These are phyloP conservation scores for Thera britannica DNA, from an alignment of 2,888 invertebrate species.

Conservation along the genomic window DNA sequence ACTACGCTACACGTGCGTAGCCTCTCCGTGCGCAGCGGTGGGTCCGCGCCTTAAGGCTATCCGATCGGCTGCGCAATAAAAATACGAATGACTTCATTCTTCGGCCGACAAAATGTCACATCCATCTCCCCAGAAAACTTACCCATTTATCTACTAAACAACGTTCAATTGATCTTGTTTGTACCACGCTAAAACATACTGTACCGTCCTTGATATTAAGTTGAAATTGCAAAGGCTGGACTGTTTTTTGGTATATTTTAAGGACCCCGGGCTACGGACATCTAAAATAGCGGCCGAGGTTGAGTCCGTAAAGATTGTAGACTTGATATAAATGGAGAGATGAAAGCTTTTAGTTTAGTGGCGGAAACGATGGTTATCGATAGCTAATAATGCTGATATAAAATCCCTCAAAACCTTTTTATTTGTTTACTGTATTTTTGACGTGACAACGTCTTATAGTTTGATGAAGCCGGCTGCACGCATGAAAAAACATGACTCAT, in stretches of 20 bases:
- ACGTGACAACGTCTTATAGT: too few relatives aligned
- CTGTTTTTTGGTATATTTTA: background rate
- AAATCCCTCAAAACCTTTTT: too few relatives aligned
- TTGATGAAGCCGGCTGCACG: too few relatives aligned
- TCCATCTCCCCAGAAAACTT: slow-evolving; percentile 35
- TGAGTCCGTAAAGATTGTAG: slow-evolving; percentile 4
- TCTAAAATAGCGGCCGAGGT: background rate
- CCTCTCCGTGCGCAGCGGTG: too few relatives aligned
- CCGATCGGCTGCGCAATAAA: slow-evolving; percentile 30
- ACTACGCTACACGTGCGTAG: too few relatives aligned
- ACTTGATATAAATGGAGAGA: background rate
- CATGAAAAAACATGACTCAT: too few relatives aligned
- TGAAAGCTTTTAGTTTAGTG: background rate
- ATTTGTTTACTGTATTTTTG: too few relatives aligned
- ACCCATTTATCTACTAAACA: slow-evolving; percentile 35
- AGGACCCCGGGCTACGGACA: background rate
- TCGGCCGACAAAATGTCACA: slow-evolving; percentile 34
- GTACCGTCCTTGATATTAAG: background rate
- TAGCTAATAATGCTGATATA: too few relatives aligned
- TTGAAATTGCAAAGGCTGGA: background rate
- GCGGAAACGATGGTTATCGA: too few relatives aligned
- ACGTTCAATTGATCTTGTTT: slow-evolving; percentile 23
- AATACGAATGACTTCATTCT: slow-evolving; percentile 20
- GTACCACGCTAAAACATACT: slow-evolving; percentile 23
- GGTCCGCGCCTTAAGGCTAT: slow-evolving; percentile 13